A percentile compares a stretch with the other conserved stretches of the same genome.
Conservation (phyloP, 2,888 invertebrate genomes). For the Eupsilia transversa region DNA sequence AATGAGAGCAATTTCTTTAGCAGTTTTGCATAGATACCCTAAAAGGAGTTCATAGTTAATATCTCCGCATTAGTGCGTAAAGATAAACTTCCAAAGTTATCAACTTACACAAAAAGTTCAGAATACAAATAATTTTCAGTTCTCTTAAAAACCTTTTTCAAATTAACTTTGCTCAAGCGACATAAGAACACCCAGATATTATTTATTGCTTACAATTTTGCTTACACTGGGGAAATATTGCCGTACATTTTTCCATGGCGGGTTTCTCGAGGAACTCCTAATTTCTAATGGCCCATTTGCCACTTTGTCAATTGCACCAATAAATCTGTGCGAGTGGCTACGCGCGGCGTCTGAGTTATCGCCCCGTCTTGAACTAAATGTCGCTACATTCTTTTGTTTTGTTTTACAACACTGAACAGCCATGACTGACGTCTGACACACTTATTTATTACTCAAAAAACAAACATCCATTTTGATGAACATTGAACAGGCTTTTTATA, state of each 20-base stretch:
- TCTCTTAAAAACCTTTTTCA: conserved; percentile 62
- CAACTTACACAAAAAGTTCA: conserved; percentile 31
- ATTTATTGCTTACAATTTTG: conserved; percentile 89
- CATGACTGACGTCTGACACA: conserved; percentile 57
- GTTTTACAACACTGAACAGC: conserved; percentile 63
- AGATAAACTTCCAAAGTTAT: conserved; percentile 38
- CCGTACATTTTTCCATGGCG: conserved; percentile 86
- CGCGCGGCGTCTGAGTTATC: conserved; percentile 83
- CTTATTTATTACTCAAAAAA: conserved; percentile 36
- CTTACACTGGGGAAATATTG: conserved; percentile 87
- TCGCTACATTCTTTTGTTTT: conserved; percentile 87
- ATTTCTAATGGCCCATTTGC: conserved; percentile 91
- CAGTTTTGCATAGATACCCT: background rate
- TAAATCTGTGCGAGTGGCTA: conserved; percentile 86
- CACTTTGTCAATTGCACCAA: conserved; percentile 91
- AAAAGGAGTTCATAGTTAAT: conserved; percentile 27
- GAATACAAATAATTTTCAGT: conserved; percentile 50
- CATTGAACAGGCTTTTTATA: conserved; percentile 33
- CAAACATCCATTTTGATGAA: conserved; percentile 27
- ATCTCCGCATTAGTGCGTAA: conserved; percentile 38
- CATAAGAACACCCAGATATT: conserved; percentile 74
- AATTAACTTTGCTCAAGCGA: conserved; percentile 69
- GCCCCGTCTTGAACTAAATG: conserved; percentile 84
- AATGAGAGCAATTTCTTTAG: conserved; percentile 16
- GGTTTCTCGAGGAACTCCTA: conserved; percentile 83